Conservation (phyloP, 1,140 invertebrate species). For the Euura saliciscinereae region DNA sequence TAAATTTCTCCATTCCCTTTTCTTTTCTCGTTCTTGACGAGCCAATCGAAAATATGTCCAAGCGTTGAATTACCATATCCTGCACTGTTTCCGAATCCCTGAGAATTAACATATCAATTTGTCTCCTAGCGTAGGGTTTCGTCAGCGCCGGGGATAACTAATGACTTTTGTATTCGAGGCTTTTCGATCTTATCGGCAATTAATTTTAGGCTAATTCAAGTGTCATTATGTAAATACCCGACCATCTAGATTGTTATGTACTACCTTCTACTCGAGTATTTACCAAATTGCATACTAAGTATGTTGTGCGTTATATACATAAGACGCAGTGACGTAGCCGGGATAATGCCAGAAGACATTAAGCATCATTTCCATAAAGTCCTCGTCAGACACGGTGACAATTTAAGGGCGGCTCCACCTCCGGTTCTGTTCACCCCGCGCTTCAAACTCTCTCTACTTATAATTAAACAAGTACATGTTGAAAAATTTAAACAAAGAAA, state of each 20-base stretch:
- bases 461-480: conserved; percentile 55
- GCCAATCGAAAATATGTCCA: conserved; percentile 1
- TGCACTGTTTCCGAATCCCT: neutral
- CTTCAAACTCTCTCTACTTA: conserved; percentile 52
- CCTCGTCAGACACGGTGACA: conserved; percentile 19
- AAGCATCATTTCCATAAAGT: conserved; percentile 57
- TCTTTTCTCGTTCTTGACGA: neutral
- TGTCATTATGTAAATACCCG: conserved; percentile 51
- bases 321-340: neutral
- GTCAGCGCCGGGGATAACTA: conserved; percentile 32
- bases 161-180: conserved; percentile 42
- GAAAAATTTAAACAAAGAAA: conserved; percentile 55
- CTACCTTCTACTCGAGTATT: neutral
- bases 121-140: conserved; percentile 13
- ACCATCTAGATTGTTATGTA: conserved; percentile 37
- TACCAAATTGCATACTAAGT: conserved; percentile 1
- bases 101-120: conserved; percentile 28
- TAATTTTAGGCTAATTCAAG: conserved; percentile 45
- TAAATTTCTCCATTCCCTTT: neutral
- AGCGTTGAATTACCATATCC: conserved; percentile 6
- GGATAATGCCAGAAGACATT: conserved; percentile 59
- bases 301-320: neutral
- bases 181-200: conserved; percentile 46
- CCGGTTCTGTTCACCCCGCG: conserved; percentile 15
- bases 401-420: conserved; percentile 18